Percentiles rank a stretch among this genome's conserved stretches.
These are phyloP conservation scores for Thymallus thymallus DNA, from an alignment of 2,113 vertebrate genomes.

Conservation along the genomic window DNA sequence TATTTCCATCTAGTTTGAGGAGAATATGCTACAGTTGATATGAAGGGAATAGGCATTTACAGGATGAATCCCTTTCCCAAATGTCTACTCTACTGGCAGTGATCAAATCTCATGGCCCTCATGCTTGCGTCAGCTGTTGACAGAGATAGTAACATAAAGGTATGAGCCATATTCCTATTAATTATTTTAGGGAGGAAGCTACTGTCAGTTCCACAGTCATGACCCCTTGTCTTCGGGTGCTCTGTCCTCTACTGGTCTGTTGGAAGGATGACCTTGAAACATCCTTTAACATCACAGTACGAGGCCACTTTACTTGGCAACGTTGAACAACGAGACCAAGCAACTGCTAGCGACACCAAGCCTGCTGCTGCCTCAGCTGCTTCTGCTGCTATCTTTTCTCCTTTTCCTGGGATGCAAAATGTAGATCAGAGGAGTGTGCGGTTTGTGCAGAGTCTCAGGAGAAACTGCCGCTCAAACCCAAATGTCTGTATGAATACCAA, in stretches of 20 bases:
- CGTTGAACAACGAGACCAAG: constrained; percentile 48
- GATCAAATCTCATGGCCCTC: no score
- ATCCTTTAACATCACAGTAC: constrained; percentile 70
- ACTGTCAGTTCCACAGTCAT: no score
- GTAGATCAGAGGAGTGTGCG: constrained; percentile 74
- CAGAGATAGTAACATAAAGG: no score
- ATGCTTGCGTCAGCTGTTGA: no score
- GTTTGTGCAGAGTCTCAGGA: constrained; percentile 71
- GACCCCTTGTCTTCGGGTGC: no score
- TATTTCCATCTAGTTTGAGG: no score
- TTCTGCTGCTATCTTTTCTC: constrained; percentile 49
- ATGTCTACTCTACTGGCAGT: not conserved
- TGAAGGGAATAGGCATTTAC: no score
- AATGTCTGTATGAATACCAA: constrained; percentile 75
- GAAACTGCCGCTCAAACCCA: constrained; percentile 73
- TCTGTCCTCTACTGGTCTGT: no score
- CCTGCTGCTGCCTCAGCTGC: constrained; percentile 22
- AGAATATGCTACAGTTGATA: no score
- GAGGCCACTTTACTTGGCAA: constrained; percentile 60
- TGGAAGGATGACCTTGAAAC: constrained; percentile 73
- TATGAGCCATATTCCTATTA: no score
- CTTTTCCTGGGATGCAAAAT: constrained; percentile 74
- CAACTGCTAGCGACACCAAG: not conserved
- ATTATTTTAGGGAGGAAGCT: no score
- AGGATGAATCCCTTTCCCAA: constrained; percentile 21